These are phyloP conservation scores for Drosophila mercatorum DNA, from an alignment of 2,888 invertebrate genomes.

Conservation along the genomic window DNA sequence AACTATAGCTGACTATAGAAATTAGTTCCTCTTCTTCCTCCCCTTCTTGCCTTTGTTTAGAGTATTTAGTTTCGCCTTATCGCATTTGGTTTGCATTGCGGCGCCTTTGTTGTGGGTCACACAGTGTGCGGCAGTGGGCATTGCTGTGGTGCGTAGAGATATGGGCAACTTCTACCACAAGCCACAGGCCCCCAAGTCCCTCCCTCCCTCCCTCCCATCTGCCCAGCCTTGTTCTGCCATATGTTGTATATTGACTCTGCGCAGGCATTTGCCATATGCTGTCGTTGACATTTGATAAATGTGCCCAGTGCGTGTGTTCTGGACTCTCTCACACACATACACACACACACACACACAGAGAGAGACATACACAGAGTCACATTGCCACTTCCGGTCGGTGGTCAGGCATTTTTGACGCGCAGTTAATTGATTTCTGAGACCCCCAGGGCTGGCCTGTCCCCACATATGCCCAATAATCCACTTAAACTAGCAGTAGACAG, in stretches of 20 bases:
- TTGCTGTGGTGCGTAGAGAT: slow-evolving; percentile 6
- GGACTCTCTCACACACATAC: slow-evolving; percentile 10
- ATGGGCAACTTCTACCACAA: slow-evolving; percentile 6
- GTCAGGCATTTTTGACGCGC: slow-evolving; percentile 61
- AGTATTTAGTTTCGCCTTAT: slow-evolving; percentile 5
- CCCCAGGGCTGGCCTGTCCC: slow-evolving; percentile 30
- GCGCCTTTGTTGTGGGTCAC: slow-evolving; percentile 31
- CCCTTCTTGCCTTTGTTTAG: neutral
- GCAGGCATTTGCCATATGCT: slow-evolving; percentile 66
- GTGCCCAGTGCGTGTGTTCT: slow-evolving; percentile 30
- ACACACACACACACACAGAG: slow-evolving; percentile 9
- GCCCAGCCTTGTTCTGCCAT: slow-evolving; percentile 40
- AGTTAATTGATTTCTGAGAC: slow-evolving; percentile 76
- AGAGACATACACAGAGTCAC: neutral
- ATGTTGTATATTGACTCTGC: slow-evolving; percentile 52
- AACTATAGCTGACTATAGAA: neutral
- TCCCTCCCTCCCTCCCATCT: too few species aligned
- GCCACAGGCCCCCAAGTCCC: neutral
- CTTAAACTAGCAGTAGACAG: slow-evolving; percentile 42
- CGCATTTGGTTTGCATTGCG: slow-evolving; percentile 1
- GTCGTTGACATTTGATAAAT: slow-evolving; percentile 71
- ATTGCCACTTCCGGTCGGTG: slow-evolving; percentile 60
- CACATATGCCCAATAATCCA: slow-evolving; percentile 64
- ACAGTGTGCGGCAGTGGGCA: neutral
- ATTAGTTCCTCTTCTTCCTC: neutral